Conservation (phyloP, 1,140 invertebrate species). For the Sycophaga agraensis region DNA sequence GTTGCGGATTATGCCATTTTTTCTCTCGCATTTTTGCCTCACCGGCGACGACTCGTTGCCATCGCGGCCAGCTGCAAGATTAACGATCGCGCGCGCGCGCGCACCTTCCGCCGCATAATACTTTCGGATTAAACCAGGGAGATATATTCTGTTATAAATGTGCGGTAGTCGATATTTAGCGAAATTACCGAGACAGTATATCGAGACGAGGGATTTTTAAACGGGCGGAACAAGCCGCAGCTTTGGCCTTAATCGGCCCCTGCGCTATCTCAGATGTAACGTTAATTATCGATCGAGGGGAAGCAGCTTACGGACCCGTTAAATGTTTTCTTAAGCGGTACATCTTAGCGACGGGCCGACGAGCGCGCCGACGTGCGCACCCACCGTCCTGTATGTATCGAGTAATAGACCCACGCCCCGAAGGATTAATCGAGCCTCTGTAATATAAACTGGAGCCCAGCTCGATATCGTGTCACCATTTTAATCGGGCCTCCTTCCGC, state of each 20-base stretch:
- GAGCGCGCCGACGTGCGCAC: not conserved
- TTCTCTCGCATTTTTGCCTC: no score
- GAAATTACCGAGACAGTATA: not conserved
- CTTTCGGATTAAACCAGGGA: no score
- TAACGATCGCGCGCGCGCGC: no score
- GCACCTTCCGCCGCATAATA: no score
- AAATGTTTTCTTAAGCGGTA: slow-evolving; percentile 2
- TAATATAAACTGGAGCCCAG: no score
- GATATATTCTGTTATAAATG: not conserved
- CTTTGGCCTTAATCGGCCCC: not conserved
- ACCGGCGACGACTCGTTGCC: no score
- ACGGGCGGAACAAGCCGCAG: not conserved
- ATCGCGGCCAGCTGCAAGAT: no score
- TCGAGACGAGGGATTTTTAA: not conserved
- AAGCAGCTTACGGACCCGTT: slow-evolving; percentile 11
- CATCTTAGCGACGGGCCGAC: no score
- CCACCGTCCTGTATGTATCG: not conserved
- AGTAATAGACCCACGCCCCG: not conserved
- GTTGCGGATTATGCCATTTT: no score
- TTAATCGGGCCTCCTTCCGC: no score
- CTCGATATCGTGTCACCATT: no score
- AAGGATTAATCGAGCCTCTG: not conserved
- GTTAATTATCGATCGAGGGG: slow-evolving; percentile 12
- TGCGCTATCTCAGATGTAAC: not conserved
- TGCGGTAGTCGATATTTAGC: not conserved